A percentile compares a stretch with the other conserved stretches of the same genome.
Conservation (phyloP, 1,140 invertebrate genomes). For the Camponotus floridanus region DNA sequence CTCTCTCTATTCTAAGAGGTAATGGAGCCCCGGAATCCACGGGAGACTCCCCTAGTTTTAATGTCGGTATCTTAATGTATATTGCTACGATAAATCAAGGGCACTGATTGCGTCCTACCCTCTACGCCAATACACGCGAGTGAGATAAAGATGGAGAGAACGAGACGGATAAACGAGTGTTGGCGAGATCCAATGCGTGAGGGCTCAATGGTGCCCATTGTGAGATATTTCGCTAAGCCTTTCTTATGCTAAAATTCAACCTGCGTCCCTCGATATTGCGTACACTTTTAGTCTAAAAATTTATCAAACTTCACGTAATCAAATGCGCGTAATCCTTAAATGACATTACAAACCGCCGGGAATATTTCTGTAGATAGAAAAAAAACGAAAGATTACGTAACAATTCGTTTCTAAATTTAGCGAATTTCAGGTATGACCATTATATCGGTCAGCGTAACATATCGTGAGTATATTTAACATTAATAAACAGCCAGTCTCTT, state of each 20-base stretch:
- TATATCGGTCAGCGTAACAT: neutral
- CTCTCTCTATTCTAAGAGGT: conserved; percentile 74
- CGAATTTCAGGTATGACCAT: neutral
- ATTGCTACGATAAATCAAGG: conserved; percentile 85
- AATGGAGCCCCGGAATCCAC: conserved; percentile 76
- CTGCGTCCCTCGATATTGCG: conserved; percentile 56
- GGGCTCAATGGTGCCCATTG: conserved; percentile 70
- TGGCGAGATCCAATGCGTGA: conserved; percentile 68
- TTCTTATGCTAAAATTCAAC: conserved; percentile 80
- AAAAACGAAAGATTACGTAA: neutral
- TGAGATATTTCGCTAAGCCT: conserved; percentile 75
- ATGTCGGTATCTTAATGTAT: conserved; percentile 86
- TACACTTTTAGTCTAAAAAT: neutral
- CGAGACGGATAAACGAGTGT: conserved; percentile 45
- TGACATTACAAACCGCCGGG: neutral
- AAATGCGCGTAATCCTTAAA: conserved; percentile 9
- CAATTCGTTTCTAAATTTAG: neutral
- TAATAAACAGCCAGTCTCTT: neutral
- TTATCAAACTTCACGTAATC: neutral
- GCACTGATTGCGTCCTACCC: conserved; percentile 85
- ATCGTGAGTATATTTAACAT: neutral
- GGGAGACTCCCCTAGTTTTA: conserved; percentile 84
- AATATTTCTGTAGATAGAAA: neutral
- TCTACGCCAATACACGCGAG: conserved; percentile 68
- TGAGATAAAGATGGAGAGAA: conserved; percentile 33